Evolutionary conservation across 1,140 invertebrate genomes (phyloP).

Genomic region (Trigoniulus corallinus): DNA sequence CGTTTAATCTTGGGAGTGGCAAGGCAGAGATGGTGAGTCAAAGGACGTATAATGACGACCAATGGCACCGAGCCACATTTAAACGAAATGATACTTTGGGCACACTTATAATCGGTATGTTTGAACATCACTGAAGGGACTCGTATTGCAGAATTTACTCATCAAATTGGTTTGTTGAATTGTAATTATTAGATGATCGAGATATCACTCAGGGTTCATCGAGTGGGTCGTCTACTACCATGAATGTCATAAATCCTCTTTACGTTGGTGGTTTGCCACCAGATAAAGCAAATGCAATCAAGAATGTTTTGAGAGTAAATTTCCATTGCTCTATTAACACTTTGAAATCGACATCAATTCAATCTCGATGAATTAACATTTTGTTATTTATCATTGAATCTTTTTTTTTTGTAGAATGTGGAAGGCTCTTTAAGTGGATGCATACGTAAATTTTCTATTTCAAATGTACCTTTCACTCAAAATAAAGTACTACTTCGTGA

Average conservation of each 20-base stretch:
- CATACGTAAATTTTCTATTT: slow-evolving; percentile 55
- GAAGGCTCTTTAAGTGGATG: slow-evolving; percentile 68
- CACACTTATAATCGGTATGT: slow-evolving; percentile 21
- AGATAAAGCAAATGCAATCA: slow-evolving; percentile 10
- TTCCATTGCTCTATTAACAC: background rate
- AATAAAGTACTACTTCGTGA: slow-evolving; percentile 7
- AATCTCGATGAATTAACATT: no score
- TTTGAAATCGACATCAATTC: background rate
- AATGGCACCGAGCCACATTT: slow-evolving; percentile 65
- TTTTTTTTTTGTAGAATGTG: slow-evolving; percentile 36
- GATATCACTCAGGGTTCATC: slow-evolving; percentile 35
- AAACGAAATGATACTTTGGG: slow-evolving; percentile 25
- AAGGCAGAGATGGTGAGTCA: slow-evolving; percentile 35
- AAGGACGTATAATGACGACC: slow-evolving; percentile 52
- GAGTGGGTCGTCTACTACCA: slow-evolving; percentile 32
- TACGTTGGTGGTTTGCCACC: slow-evolving; percentile 56
- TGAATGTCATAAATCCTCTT: slow-evolving; percentile 49
- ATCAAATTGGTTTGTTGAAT: no score
- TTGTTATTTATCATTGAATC: slow-evolving; percentile 11
- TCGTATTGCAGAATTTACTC: no score
- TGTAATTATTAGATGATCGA: slow-evolving; percentile 50
- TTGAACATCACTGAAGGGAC: no score
- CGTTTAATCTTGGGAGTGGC: slow-evolving; percentile 55
- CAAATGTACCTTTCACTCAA: slow-evolving; percentile 33
- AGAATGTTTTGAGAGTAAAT: background rate